Percentiles rank a stretch among this genome's conserved stretches.
phyloP scores from a whole-genome alignment of 2,888 invertebrate species.

The Napeogenes sylphis region DNA sequence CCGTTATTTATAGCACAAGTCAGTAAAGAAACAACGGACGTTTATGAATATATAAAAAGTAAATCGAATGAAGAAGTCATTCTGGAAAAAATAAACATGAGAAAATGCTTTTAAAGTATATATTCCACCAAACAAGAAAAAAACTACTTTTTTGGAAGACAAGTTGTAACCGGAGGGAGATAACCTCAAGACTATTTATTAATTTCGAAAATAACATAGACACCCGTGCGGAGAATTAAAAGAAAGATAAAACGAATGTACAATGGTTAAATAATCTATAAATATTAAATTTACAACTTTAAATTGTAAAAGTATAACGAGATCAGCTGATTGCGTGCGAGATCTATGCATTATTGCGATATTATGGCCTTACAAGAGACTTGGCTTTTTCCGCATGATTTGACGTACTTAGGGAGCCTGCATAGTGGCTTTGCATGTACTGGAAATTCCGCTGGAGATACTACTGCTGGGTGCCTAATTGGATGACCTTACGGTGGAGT shows the following conservation, averaged over 20 bases:
- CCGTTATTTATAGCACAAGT: constrained; percentile 28
- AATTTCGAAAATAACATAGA: constrained; percentile 5
- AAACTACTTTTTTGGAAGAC: constrained; percentile 27
- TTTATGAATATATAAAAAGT: constrained; percentile 19
- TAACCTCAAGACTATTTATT: constrained; percentile 18
- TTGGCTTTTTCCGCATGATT: constrained; percentile 5
- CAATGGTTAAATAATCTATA: neutral
- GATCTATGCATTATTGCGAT: neutral
- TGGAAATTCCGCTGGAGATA: neutral
- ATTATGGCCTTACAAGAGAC: no score
- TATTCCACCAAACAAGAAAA: constrained; percentile 27
- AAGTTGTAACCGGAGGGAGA: constrained; percentile 29
- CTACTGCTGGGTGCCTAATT: neutral
- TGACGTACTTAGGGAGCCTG: constrained; percentile 6
- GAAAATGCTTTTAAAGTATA: constrained; percentile 28
- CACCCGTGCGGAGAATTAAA: neutral
- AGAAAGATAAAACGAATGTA: neutral
- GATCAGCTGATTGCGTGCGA: constrained; percentile 2
- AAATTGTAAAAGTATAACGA: constrained; percentile 5
- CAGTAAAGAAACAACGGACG: constrained; percentile 16
- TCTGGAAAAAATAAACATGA: constrained; percentile 22
- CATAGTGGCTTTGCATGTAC: constrained; percentile 7
- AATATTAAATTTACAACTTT: constrained; percentile 5
- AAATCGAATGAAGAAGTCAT: constrained; percentile 19
- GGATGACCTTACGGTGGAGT: constrained; percentile 10